These are phyloP conservation scores for Phoenicopterus ruber DNA, from an alignment of 2,113 vertebrate species.

Conservation along the genomic window DNA sequence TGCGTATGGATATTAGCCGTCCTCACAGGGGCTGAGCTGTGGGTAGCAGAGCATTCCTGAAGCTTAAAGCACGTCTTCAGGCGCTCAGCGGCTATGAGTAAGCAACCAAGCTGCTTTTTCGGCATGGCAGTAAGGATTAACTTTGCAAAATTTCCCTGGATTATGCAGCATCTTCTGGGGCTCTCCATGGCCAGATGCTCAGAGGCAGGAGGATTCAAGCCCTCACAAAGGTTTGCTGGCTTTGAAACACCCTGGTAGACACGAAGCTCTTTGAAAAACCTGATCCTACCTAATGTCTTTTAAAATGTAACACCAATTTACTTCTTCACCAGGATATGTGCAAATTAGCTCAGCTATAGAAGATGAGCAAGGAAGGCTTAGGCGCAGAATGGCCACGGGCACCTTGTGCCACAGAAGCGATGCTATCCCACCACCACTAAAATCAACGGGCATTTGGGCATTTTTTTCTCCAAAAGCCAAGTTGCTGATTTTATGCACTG, in stretches of 20 bases:
- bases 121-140: neutral
- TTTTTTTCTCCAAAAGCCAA: neutral
- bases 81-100: neutral
- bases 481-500: neutral
- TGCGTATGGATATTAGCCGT: rapidly evolving
- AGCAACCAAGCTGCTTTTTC: neutral
- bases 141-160: neutral
- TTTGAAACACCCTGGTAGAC: neutral
- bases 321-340: neutral
- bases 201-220: neutral
- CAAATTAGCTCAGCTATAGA: neutral
- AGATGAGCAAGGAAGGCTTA: neutral
- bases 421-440: neutral
- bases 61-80: neutral
- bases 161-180: neutral
- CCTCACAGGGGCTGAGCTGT: neutral
- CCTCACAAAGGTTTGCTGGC: neutral
- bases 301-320: neutral
- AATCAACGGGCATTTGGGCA: neutral
- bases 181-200: neutral
- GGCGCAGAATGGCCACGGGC: neutral
- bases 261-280: neutral
- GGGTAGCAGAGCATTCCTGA: neutral
- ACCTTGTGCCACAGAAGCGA: rapidly evolving
- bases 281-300: constrained; percentile 7